Conservation (phyloP, 2,888 invertebrate species). For the Malthinus seriepunctatus region DNA sequence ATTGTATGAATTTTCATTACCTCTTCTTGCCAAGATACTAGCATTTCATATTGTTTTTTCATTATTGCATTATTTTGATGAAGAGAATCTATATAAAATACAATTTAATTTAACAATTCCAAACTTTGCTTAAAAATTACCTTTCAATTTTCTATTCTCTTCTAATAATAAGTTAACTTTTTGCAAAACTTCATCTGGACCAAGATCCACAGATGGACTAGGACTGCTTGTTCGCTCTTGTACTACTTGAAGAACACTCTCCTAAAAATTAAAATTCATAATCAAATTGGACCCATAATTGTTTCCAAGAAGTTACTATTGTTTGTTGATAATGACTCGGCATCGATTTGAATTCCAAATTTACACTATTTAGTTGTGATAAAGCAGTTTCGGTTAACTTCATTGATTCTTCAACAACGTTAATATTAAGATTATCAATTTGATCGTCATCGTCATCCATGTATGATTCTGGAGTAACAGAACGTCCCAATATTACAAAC, state of each 20-base stretch:
- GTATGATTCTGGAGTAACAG: slow-evolving; percentile 26
- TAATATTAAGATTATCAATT: slow-evolving; percentile 3
- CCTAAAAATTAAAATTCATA: background rate
- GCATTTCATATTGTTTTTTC: slow-evolving; percentile 66
- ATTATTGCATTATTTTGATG: slow-evolving; percentile 68
- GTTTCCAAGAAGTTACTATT: slow-evolving; percentile 7
- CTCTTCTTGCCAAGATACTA: slow-evolving; percentile 67
- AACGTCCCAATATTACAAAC: slow-evolving; percentile 44
- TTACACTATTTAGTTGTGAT: slow-evolving; percentile 8
- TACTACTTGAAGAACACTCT: background rate
- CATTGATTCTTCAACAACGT: slow-evolving; percentile 24
- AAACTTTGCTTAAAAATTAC: slow-evolving; percentile 20
- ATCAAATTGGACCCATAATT: background rate
- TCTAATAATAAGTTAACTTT: slow-evolving; percentile 42
- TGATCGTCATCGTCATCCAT: background rate
- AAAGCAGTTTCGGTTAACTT: slow-evolving; percentile 20
- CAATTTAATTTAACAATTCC: background rate
- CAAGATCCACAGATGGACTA: slow-evolving; percentile 19
- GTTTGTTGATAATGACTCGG: slow-evolving; percentile 20
- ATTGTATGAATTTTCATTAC: slow-evolving; percentile 63
- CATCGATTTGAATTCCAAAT: slow-evolving; percentile 19
- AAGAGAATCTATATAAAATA: slow-evolving; percentile 57
- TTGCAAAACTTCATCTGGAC: slow-evolving; percentile 43
- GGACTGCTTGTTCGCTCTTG: background rate
- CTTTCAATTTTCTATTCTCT: slow-evolving; percentile 45